Base-by-base conservation (phyloP, 2,113 vertebrate genomes). In the Pedetes capensis region DNA sequence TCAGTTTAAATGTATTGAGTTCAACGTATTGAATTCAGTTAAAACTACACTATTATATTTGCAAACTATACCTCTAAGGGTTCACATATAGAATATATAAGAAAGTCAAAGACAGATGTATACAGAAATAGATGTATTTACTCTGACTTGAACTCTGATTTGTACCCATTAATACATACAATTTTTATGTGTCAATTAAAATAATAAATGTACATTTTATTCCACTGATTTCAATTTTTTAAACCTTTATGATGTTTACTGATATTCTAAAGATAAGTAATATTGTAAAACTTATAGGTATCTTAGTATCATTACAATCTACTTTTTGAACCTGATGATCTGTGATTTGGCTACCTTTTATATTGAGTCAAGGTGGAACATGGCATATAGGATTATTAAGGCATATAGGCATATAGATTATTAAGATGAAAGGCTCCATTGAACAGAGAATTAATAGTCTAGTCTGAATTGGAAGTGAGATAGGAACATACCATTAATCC, bases 11-110 rank as follows among this genome's bases (percentile, higher is more conserved):
- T 59, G 29, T 94, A 92, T 87, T 39, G 27, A 78, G 12, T 92
- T 82, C 9, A 44, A 74, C 37, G 14, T 72, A 59, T 74, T 93
- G 61, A 87, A 82, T 92, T 92, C 63, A 63, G 34, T 91, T 93
- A 39, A 92, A 94, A 82, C 37, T 63, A 37, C 8, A 29, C 20
- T 25, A 57, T 85, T 22, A 34, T 17, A n/a, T 76, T 76, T 76
- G 17, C 32, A 76, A 61, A 55, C 42, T 59, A 13, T 68, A 18
- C 42, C 27, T 69, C 9, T 69, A 53, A 5, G 64, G 13, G 27
- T n/a, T 18, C 49, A 49, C 17, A 61, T 59, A 3, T 47, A 72
- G 51, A 57, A 57, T 72, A 25, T 25, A 57, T 20, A 37, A n/a
- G 12, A 42, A 59, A 59, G 6, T 18, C 63, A 84, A 22, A 89